Evolutionary conservation across 2,113 vertebrate species (phyloP).

Genomic region (Bagarius yarrelli): DNA sequence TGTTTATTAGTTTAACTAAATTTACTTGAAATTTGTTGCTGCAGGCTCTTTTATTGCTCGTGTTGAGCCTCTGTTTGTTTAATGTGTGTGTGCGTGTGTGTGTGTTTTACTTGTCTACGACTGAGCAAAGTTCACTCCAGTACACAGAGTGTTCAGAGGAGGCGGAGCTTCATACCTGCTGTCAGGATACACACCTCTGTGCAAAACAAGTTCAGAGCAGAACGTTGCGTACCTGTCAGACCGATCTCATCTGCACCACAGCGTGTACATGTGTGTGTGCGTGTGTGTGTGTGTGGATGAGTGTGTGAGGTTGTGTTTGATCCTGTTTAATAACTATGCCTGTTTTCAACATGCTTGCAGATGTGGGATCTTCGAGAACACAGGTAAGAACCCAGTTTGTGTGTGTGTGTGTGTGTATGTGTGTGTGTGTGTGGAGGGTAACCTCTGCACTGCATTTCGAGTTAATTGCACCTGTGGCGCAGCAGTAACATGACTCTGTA

Average conservation of each 20-base stretch:
- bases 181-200: conserved; percentile 69
- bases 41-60: conserved; percentile 49
- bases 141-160: conserved; percentile 48
- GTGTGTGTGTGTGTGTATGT: not conserved
- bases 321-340: conserved; percentile 73
- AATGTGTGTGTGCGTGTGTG: conserved; percentile 32
- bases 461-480: no score
- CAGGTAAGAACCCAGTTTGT: conserved; percentile 78
- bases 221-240: conserved; percentile 44
- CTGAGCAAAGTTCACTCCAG: conserved; percentile 60
- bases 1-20: not conserved
- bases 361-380: conserved; percentile 77
- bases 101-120: conserved; percentile 54
- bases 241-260: conserved; percentile 39
- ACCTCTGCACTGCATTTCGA: no score
- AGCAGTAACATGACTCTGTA: not conserved
- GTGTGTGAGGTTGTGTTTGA: conserved; percentile 21
- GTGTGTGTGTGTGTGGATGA: conserved; percentile 14
- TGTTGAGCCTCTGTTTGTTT: not conserved
- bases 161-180: conserved; percentile 63
- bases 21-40: conserved; percentile 46
- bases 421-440: no score
- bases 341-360: conserved; percentile 87
- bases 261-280: not conserved
- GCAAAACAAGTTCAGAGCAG: conserved; percentile 63